Base-by-base conservation (phyloP, 2,888 invertebrate genomes). In the Sarcophaga carnaria region DNA sequence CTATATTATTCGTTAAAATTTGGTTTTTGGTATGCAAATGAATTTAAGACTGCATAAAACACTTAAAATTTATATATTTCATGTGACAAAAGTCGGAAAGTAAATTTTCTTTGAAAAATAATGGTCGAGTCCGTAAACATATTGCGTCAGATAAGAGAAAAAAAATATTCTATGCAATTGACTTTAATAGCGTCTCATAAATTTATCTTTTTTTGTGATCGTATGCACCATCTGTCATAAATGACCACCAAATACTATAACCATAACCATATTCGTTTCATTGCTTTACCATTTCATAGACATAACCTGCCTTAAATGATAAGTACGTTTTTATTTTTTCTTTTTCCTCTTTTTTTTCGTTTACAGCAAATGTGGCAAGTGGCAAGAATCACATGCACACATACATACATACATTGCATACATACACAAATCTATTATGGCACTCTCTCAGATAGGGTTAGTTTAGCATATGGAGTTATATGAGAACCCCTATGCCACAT, bases 231-330 rank as follows among this genome's bases (percentile, higher is more conserved):
- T 64, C 70, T 84, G 84, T 66, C 80, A 60, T 70, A 80, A 84
- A 84, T 80, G 70, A 71, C 79, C 75, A 70, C 59, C 75, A 76
- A 84, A 80, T 70, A 84, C 71, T 71, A 59, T 75, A 70, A 79
- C 70, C 25, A 37, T 37, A 37, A 37, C 37, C 37, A 78, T 78
- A 78, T 78, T 70, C 22, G 69, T 71, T 81, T 69, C 37, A 69
- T 81, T 75, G 75, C 75, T 74, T 69, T 75, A 54, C 49, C 70
- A 66, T 27, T 66, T 66, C 70, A 64, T 67, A 71, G 83, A 77
- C 84, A 80, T 76, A 80, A 84, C 84, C 80, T 84, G 80, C 69
- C 80, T 59, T 66, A 80, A 84, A 70, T 66, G 69, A 69, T 74
- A 74, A 79, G 74, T 62, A 59, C 67, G 54, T 74, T 67, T 20